Percentiles rank a stretch among this genome's conserved stretches.
phyloP scores from a whole-genome alignment of 2,797 vertebrate genomes.

The Arremon aurantiirostris region DNA sequence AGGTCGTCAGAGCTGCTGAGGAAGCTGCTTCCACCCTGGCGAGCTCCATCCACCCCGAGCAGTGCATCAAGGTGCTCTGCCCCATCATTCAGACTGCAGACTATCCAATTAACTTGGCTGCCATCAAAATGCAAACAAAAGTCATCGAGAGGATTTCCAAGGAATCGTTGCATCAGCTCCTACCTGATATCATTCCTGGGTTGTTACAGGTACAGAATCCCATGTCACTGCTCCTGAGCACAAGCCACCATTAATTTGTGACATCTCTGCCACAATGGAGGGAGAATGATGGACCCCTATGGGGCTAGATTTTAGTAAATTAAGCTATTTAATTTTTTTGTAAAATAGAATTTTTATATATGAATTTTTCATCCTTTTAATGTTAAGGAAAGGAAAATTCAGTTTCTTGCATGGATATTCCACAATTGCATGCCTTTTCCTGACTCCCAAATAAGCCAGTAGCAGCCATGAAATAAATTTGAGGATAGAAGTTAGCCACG shows the following conservation, averaged over 20 bases:
- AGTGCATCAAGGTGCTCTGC: slow-evolving; percentile 98
- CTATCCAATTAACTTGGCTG: slow-evolving; percentile 96
- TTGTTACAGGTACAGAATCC: slow-evolving; percentile 86
- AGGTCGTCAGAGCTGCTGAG: slow-evolving; percentile 95
- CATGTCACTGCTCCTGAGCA: background rate
- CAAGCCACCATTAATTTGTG: background rate
- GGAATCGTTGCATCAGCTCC: slow-evolving; percentile 88
- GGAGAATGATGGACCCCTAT: background rate
- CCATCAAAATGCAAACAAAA: slow-evolving; percentile 98
- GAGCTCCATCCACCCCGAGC: slow-evolving; percentile 93
- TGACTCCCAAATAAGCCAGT: background rate
- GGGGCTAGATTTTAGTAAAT: background rate
- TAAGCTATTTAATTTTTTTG: background rate
- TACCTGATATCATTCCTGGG: slow-evolving; percentile 93
- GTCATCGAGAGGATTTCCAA: slow-evolving; percentile 94
- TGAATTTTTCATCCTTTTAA: background rate
- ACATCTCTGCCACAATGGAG: background rate
- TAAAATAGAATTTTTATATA: background rate
- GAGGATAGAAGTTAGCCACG: background rate
- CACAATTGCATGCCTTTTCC: background rate
- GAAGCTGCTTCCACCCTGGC: slow-evolving; percentile 93
- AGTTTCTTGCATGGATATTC: background rate
- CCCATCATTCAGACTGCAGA: slow-evolving; percentile 97
- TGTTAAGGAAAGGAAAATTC: background rate
- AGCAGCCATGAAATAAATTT: background rate